Percentiles rank a stretch among this genome's conserved stretches.
These are phyloP conservation scores for Pachyrhynchus sulphureomaculatus DNA, from an alignment of 1,140 invertebrate species.

Conservation along the genomic window DNA sequence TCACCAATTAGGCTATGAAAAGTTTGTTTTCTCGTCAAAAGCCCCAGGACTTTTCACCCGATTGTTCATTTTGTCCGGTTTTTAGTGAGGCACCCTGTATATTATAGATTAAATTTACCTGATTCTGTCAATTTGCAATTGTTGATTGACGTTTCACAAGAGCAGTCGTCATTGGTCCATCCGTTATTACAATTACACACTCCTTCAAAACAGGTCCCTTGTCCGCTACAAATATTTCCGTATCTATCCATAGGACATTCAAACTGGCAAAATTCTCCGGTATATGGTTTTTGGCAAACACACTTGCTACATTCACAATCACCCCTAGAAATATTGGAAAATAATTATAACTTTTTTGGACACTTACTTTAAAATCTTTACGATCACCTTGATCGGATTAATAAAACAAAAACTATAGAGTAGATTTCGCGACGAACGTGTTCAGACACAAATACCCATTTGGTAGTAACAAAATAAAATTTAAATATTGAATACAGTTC, in stretches of 20 bases:
- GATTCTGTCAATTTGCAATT: constrained; percentile 31
- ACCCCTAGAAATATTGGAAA: constrained; percentile 39
- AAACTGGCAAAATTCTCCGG: constrained; percentile 40
- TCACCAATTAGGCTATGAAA: too few species aligned
- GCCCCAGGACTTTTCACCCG: constrained; percentile 40
- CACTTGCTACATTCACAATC: constrained; percentile 40
- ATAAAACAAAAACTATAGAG: too few species aligned
- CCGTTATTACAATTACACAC: constrained; percentile 35
- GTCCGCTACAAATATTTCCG: constrained; percentile 36
- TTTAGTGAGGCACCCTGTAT: constrained; percentile 34
- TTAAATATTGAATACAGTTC: too few species aligned
- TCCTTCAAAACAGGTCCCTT: constrained; percentile 39
- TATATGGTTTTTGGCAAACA: constrained; percentile 24
- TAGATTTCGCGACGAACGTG: too few species aligned
- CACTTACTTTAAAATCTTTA: too few species aligned
- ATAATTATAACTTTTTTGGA: too few species aligned
- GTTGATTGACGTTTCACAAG: constrained; percentile 29
- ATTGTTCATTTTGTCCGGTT: too few species aligned
- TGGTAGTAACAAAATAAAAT: too few species aligned
- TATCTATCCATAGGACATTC: constrained; percentile 30
- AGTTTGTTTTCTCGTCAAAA: too few species aligned
- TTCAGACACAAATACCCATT: too few species aligned
- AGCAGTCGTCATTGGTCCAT: constrained; percentile 37
- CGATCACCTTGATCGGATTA: too few species aligned
- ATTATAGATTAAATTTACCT: constrained; percentile 1